phyloP scores from a whole-genome alignment of 2,113 vertebrate genomes.

The Coreoperca whiteheadi region DNA sequence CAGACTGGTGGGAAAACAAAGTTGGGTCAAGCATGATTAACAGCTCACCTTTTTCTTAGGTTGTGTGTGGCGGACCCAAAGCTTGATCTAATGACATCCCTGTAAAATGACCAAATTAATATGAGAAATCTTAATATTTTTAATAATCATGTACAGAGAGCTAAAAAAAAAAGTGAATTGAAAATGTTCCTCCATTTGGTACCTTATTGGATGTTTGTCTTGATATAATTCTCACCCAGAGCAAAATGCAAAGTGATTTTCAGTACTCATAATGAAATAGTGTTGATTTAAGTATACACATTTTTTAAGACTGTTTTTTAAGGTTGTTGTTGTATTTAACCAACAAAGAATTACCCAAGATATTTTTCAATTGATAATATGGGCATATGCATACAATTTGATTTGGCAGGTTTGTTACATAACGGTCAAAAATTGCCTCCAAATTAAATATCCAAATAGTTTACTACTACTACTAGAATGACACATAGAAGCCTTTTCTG shows the following conservation, averaged over 20 bases:
- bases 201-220: neutral
- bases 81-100: constrained; percentile 19
- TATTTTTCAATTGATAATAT: neutral
- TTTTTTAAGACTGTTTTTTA: neutral
- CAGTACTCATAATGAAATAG: neutral
- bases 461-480: too few relatives aligned
- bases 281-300: neutral
- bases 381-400: neutral
- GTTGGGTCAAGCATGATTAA: constrained; percentile 69
- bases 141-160: neutral
- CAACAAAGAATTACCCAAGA: neutral
- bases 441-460: neutral
- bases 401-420: neutral
- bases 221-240: neutral
- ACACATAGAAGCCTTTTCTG: neutral
- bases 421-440: neutral
- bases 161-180: neutral
- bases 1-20: constrained; percentile 76
- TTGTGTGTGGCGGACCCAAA: constrained; percentile 10
- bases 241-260: neutral
- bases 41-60: constrained; percentile 55
- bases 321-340: neutral
- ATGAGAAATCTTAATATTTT: neutral
- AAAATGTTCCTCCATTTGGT: neutral
- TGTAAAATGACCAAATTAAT: constrained; percentile 1